Evolutionary conservation across 2,888 invertebrate species (phyloP), one percentile per base, ranked within the genome.

Genomic region (Eucera pruinosa): DNA sequence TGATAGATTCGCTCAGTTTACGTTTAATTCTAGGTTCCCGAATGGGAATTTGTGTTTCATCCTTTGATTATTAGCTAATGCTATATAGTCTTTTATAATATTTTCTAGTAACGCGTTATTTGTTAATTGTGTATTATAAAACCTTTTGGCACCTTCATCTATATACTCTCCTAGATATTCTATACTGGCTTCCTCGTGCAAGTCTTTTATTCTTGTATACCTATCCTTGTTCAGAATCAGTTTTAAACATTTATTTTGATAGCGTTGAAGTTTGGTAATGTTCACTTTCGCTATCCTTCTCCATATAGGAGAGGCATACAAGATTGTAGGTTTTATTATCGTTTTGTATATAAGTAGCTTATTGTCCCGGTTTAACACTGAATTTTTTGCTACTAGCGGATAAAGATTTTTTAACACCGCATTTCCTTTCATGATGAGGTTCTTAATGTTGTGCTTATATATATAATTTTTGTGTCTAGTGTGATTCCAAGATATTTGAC

Each of bases 301-400:
- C 57, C 41, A 57, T 57, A 30, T 39, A 41, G 27, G 52, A 7
- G 27, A 52, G 27, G 43, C 57, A 13, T 57, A 23, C 13, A 43
- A 4, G 0, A 57, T 36, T 43, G 25, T 57, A 9, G 57, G 41
- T 30, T 39, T 57, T 57, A 57, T 25, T 39, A 57, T 57, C 60
- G 91, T 73, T 83, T 89, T 90, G 66, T 80, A 83, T 0, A 88
- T 76, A 2, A 91, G 84, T 5, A 30, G 11, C 27, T 60, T 60
- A 33, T 43, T 60, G 3, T 52, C 6, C 2, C 18, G n/a, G 27
- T 13, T 52, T 41, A 52, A 36, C n/a, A 23, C 33, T 7, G 64
- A 64, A 27, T 50, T 52, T 39, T n/a, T 33, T 39, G 36, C 27
- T 25, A 87, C n/a, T 15, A 55, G 18, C 2, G 39, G 36, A 11